These are phyloP conservation scores for Eueremaeus valkanovi DNA, from an alignment of 2,888 invertebrate species.

Conservation along the genomic window DNA sequence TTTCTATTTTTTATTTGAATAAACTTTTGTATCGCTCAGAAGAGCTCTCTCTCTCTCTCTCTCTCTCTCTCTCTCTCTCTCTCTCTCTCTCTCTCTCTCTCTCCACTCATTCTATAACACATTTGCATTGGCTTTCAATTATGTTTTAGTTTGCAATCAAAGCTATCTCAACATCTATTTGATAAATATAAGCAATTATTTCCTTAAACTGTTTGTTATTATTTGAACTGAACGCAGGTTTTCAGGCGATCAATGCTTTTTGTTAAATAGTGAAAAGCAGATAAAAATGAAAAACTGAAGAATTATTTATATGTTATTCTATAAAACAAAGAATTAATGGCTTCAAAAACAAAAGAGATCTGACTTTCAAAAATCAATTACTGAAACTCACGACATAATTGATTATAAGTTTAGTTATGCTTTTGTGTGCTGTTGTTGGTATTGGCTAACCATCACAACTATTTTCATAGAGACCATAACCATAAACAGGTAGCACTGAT, in stretches of 20 bases:
- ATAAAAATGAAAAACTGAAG: background rate
- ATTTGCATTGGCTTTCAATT: background rate
- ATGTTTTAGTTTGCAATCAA: background rate
- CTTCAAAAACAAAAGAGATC: background rate
- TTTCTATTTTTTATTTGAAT: background rate
- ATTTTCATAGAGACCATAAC: background rate
- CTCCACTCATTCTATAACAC: background rate
- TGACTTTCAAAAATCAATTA: constrained; percentile 12
- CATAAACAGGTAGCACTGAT: background rate
- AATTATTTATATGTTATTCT: background rate
- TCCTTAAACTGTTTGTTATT: constrained; percentile 25
- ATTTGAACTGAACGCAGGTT: background rate
- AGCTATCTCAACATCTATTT: constrained; percentile 19
- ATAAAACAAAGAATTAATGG: constrained; percentile 14
- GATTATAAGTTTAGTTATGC: constrained; percentile 10
- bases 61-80: constrained; percentile 5
- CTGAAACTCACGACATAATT: constrained; percentile 23
- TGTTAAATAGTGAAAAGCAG: background rate
- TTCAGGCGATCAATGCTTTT: background rate
- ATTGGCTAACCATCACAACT: background rate
- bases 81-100: constrained; percentile 8
- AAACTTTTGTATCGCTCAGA: background rate
- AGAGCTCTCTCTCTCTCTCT: background rate
- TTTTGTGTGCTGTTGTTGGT: background rate
- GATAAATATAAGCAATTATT: constrained; percentile 7